These are phyloP conservation scores for Osmerus eperlanus DNA, from an alignment of 2,113 vertebrate genomes.

Conservation along the genomic window DNA sequence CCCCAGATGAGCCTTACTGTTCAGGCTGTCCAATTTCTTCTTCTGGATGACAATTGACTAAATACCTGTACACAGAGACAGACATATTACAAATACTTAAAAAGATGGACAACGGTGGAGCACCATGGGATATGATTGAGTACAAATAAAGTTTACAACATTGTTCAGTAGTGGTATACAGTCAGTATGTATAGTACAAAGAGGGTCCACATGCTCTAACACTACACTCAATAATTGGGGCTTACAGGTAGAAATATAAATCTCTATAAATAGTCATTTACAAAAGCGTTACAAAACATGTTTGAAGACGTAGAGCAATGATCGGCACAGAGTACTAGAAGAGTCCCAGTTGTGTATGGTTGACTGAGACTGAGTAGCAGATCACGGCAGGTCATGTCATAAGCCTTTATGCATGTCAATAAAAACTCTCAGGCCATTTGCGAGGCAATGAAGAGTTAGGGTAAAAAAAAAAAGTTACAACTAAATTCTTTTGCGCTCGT, in stretches of 20 bases:
- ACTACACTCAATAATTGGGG: constrained; percentile 30
- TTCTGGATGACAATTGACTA: neutral
- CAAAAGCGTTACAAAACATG: constrained; percentile 59
- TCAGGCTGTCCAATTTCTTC: constrained; percentile 11
- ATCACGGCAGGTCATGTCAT: no score
- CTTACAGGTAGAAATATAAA: constrained; percentile 60
- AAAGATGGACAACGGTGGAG: constrained; percentile 25
- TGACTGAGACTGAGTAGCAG: constrained; percentile 16
- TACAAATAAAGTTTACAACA: constrained; percentile 29
- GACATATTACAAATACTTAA: neutral
- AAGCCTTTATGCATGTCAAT: no score
- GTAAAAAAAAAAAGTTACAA: no score
- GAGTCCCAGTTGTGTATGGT: constrained; percentile 28
- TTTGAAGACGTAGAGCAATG: constrained; percentile 44
- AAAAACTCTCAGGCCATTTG: neutral
- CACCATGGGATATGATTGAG: constrained; percentile 20
- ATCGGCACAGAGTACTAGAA: constrained; percentile 30
- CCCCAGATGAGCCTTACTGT: constrained; percentile 18
- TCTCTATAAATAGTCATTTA: constrained; percentile 70
- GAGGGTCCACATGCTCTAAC: constrained; percentile 22
- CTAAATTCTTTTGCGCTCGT: no score
- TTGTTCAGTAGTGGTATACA: constrained; percentile 30
- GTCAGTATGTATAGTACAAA: constrained; percentile 13
- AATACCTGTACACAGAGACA: constrained; percentile 17
- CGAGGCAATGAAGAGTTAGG: no score